Base-by-base conservation (phyloP, 2,113 vertebrate species). In the Romanogobio albipinnatus region DNA sequence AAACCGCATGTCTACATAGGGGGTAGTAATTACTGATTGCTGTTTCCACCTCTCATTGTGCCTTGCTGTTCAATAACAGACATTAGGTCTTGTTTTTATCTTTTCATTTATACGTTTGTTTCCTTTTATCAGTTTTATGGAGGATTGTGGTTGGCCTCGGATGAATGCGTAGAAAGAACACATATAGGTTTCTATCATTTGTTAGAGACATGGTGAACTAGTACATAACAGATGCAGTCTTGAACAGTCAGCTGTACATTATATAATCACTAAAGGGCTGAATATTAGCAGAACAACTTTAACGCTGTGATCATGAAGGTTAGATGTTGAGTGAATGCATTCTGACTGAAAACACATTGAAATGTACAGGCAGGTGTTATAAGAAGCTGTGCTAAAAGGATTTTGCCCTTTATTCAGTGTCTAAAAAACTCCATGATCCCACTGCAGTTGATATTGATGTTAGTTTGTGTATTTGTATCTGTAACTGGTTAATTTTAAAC, bases 251-350 rank as follows among this genome's bases (percentile, higher is more conserved):
- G 26, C 53, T 73, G 73, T 79, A 75, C 36, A 61, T 58, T 58
- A 70, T 14, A 39, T 66, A 51, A 29, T 64, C 66, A 53, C 62
- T 10, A 36, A 85, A 84, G 86, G 77, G 71, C 70, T 84, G 86
- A 76, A 76, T 29, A 61, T 70, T 76, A 61, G 62, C 80, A 84
- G 77, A 84, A 45, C 24, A 84, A 85, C 51, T 80, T 59, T 80
- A 85, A 79, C 36, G 80, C 61, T 84, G 71, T 87, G 86, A 84
- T 66, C 61, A 75, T 66, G 82, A 43, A n/a, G 68, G 36, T 43
- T 71, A 43, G 19, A 43, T 53, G 45, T 53, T 76, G 49, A 53
- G 14, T 49, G 9, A 76, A 51, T 53, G 14, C 45, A 66, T 49
- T 64, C 39, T 43, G 56, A 43, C 36, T 61, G 56, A 56, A 56